Evolutionary conservation across 92 coral and sea anemone genomes (phyloP), one percentile per base, ranked within the genome.

Genomic region (Paramuricea clavata): DNA sequence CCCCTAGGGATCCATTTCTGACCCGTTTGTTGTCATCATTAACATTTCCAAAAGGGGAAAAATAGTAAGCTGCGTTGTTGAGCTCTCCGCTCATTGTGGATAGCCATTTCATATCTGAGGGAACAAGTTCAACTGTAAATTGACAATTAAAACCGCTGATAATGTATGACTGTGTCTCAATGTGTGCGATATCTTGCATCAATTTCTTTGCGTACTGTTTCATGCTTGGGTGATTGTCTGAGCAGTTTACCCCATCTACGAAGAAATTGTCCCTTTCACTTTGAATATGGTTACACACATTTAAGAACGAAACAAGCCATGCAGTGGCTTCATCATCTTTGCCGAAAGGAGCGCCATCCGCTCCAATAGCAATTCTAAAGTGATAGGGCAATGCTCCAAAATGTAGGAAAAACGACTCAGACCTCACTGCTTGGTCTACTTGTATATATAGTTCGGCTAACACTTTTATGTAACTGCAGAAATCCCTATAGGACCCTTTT

Each of bases 181-280:
- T 73, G 31, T 47, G 13, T 42, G n/a, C 54, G 32, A 92, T 50
- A 67, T 89, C 93, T n/a, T 64, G 31, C 2, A 90, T 78, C 44
- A 92, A 83, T 44, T 86, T 86, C 57, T 11, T 32, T 12, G 91
- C 91, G 83, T 86, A 91, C 23, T 60, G 43, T 42, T 42, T 2
- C 91, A 86, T 92, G 16, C 69, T 59, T 3, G 21, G 39, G 68
- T 92, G 94, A 75, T 64, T 27, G 49, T 89, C 92, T 67, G 78
- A 25, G 33, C 93, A 92, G 62, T 89, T 89, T 41, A 89, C 95
- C 17, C 95, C 93, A 1, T 85, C 85, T 75, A 89, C 25, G 0
- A 92, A 47, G 65, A 92, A 89, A 76, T 83, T 89, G 56, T 89
- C 91, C 68, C 17, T 78, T 35, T 72, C 75, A 84, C 91, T 87